phyloP scores from a whole-genome alignment of 2,888 invertebrate species.

The Camponotus fellah region DNA sequence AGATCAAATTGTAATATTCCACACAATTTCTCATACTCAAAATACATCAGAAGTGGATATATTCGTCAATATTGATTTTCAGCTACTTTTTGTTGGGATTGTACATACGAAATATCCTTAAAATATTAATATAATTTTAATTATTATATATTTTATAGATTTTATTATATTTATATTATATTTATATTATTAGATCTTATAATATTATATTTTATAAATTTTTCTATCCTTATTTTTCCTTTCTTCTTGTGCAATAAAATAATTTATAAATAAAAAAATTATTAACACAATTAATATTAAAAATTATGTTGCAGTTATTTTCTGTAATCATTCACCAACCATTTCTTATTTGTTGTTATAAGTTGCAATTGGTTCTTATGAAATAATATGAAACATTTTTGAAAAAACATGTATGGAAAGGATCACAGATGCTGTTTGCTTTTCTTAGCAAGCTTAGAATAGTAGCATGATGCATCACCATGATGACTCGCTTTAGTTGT shows the following conservation, averaged over 20 bases:
- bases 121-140: constrained; percentile 9
- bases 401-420: too few species aligned
- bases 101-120: too few species aligned
- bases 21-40: too few species aligned
- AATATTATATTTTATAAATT: background rate
- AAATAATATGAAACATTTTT: too few species aligned
- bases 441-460: constrained; percentile 5
- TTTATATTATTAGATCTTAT: too few species aligned
- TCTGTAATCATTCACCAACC: background rate
- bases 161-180: too few species aligned
- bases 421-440: background rate
- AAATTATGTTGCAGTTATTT: background rate
- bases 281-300: background rate
- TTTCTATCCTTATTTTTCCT: background rate
- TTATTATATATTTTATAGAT: background rate
- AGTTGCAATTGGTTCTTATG: too few species aligned
- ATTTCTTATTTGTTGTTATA: background rate
- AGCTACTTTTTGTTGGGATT: too few species aligned
- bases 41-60: too few species aligned
- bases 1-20: too few species aligned
- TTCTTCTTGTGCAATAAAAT: too few species aligned
- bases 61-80: too few species aligned
- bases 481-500: constrained; percentile 46
- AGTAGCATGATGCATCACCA: constrained; percentile 31
- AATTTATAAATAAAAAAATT: background rate